Percentiles rank a stretch among this genome's conserved stretches.
Evolutionary conservation across 1,140 invertebrate species (phyloP).

Genomic region (Drosophila triauraria): DNA sequence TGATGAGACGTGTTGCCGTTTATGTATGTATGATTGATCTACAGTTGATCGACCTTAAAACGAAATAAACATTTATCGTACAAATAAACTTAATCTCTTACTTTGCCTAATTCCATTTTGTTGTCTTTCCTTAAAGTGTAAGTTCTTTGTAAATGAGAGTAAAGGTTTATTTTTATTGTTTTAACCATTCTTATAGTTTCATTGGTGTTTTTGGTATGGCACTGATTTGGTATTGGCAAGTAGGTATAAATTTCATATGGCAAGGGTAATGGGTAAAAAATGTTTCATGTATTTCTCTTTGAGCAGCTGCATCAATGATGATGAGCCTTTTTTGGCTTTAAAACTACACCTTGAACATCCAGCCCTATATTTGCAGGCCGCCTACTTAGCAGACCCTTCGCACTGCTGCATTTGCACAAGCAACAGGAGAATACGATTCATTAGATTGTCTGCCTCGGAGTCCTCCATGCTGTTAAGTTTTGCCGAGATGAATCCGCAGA

Average conservation of each 20-base stretch:
- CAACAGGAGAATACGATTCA: conserved; percentile 81
- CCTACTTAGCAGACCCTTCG: conserved; percentile 57
- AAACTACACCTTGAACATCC: conserved; percentile 9
- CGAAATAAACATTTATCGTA: conserved; percentile 66
- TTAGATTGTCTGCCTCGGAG: conserved; percentile 81
- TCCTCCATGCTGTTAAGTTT: conserved; percentile 84
- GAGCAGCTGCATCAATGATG: conserved; percentile 61
- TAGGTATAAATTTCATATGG: conserved; percentile 45
- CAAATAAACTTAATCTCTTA: conserved; percentile 59
- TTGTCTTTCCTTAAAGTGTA: conserved; percentile 20
- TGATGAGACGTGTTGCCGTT: conserved; percentile 53
- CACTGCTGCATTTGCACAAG: conserved; percentile 77
- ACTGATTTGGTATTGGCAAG: conserved; percentile 74
- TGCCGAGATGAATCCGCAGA: conserved; percentile 82
- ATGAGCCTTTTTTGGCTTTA: conserved; percentile 37
- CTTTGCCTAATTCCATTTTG: conserved; percentile 41
- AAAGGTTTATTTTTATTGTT: conserved; percentile 18
- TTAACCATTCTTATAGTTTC: conserved; percentile 35
- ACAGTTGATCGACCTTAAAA: conserved; percentile 51
- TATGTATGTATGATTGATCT: conserved; percentile 9
- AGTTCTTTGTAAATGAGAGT: conserved; percentile 20
- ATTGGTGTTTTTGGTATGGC: conserved; percentile 76
- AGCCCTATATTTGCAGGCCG: too few species aligned
- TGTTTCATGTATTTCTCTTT: conserved; percentile 36
- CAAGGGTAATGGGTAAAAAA: conserved; percentile 48